These are phyloP conservation scores for Sebastolobus alascanus DNA, from an alignment of 2,797 vertebrate genomes.

Conservation along the genomic window DNA sequence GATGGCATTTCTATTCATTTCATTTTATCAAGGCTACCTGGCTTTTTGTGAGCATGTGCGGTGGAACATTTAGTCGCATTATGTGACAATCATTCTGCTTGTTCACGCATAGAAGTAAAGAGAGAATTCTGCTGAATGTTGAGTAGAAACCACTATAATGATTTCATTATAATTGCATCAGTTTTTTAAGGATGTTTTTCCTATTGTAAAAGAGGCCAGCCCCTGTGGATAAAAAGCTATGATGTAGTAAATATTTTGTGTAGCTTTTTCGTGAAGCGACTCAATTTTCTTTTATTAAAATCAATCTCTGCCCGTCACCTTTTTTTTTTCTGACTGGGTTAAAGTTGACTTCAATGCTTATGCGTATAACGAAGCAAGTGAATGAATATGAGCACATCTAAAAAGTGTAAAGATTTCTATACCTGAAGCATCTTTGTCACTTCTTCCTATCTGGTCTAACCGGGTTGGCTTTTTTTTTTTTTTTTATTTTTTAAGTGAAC, in stretches of 20 bases:
- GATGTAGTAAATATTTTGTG: conserved; percentile 8
- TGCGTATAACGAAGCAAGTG: neutral
- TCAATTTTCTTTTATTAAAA: conserved; percentile 40
- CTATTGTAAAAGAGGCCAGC: conserved; percentile 22
- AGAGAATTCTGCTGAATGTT: conserved; percentile 31
- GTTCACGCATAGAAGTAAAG: neutral
- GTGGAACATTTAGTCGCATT: conserved; percentile 18
- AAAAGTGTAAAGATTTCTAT: conserved; percentile 23
- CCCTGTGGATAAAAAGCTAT: conserved; percentile 17
- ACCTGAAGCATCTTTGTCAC: conserved; percentile 23
- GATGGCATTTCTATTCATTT: conserved; percentile 23
- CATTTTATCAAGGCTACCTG: conserved; percentile 3
- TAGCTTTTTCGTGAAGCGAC: conserved; percentile 5
- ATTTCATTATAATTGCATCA: conserved; percentile 51
- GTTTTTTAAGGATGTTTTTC: conserved; percentile 17
- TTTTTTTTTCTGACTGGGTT: conserved; percentile 4
- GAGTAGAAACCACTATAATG: conserved; percentile 18
- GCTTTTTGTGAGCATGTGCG: conserved; percentile 1
- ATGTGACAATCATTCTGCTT: neutral
- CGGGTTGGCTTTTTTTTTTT: neutral
- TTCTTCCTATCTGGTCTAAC: conserved; percentile 16
- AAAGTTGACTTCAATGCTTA: neutral
- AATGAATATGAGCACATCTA: conserved; percentile 27
- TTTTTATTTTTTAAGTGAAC: conserved; percentile 10
- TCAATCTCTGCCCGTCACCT: neutral